These are phyloP conservation scores for Dicrostonyx torquatus DNA, from an alignment of 2,797 vertebrate genomes.

Conservation along the genomic window DNA sequence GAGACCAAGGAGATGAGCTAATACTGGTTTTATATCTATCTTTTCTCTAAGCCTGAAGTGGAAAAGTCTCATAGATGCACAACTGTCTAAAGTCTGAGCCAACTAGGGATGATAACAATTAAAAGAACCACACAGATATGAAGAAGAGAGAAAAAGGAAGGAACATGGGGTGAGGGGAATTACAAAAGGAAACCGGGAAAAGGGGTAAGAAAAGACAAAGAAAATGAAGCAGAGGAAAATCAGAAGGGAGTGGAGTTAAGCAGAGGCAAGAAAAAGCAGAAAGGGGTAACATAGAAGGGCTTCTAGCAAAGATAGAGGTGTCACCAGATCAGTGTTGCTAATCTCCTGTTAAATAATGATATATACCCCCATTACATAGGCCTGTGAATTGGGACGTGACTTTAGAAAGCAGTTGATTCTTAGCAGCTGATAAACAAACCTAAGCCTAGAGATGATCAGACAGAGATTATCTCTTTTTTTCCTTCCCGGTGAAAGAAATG, in stretches of 20 bases:
- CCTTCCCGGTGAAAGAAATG: conserved; percentile 54
- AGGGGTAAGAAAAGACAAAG: not conserved
- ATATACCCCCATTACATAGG: not conserved
- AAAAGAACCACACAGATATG: conserved; percentile 38
- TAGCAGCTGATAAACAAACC: conserved; percentile 65
- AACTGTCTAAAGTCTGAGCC: conserved; percentile 36
- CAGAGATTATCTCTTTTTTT: conserved; percentile 70
- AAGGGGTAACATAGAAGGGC: not conserved
- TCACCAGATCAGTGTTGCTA: not conserved
- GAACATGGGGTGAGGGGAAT: not conserved
- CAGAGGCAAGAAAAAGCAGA: not conserved
- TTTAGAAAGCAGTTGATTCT: conserved; percentile 62
- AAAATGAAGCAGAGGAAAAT: conserved; percentile 28
- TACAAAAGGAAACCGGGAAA: conserved; percentile 3
- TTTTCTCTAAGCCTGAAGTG: conserved; percentile 16
- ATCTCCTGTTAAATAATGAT: conserved; percentile 41
- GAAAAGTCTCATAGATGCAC: conserved; percentile 53
- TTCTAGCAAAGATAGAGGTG: conserved; percentile 41
- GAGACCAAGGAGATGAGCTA: conserved; percentile 57
- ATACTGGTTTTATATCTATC: conserved; percentile 57
- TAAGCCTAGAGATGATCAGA: conserved; percentile 70
- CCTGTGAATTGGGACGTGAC: conserved; percentile 48
- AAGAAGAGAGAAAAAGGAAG: conserved; percentile 18
- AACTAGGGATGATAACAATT: conserved; percentile 57
- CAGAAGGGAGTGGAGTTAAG: not conserved